Conservation (phyloP, 1,140 invertebrate species). For the Drosophila nasuta region DNA sequence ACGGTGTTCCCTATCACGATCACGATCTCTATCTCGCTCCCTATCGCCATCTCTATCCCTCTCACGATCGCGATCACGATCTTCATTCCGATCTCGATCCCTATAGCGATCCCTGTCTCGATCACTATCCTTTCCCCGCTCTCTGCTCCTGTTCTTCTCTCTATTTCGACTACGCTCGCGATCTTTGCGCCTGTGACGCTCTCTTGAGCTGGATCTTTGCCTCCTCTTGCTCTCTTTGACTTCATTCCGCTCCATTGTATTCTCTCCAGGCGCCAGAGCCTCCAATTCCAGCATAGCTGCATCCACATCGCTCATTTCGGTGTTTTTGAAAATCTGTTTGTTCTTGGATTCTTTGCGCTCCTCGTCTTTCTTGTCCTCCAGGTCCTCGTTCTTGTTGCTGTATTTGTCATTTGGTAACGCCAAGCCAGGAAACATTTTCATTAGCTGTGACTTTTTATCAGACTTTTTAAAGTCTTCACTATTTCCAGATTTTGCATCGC, state of each 20-base stretch:
- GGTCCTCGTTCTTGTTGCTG: slow-evolving; percentile 83
- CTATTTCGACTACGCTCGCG: slow-evolving; percentile 54
- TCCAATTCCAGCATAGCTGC: slow-evolving; percentile 96
- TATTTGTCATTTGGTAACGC: slow-evolving; percentile 94
- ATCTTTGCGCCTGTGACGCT: slow-evolving; percentile 44
- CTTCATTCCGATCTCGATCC: slow-evolving; percentile 36
- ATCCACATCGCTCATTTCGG: slow-evolving; percentile 86
- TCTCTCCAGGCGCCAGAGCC: slow-evolving; percentile 90
- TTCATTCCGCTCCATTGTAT: slow-evolving; percentile 59
- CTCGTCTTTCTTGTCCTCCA: slow-evolving; percentile 77
- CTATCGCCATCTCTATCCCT: slow-evolving; percentile 22
- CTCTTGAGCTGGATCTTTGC: slow-evolving; percentile 60
- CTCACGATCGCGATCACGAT: slow-evolving; percentile 22
- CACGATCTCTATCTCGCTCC: slow-evolving; percentile 13
- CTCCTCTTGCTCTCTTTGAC: slow-evolving; percentile 65
- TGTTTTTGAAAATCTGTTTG: slow-evolving; percentile 76
- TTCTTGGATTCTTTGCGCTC: slow-evolving; percentile 69
- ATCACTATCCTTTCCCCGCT: slow-evolving; percentile 43
- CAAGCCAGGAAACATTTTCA: slow-evolving; percentile 94
- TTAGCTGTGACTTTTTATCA: slow-evolving; percentile 76
- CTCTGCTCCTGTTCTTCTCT: slow-evolving; percentile 60
- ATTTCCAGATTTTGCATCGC: slow-evolving; percentile 21
- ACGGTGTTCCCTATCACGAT: slow-evolving; percentile 28
- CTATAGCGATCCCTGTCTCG: slow-evolving; percentile 10
- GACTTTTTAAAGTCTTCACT: slow-evolving; percentile 23